A percentile compares a stretch with the other conserved stretches of the same genome.
Evolutionary conservation across 2,113 vertebrate genomes (phyloP).

Genomic region (Indicator maculatus): DNA sequence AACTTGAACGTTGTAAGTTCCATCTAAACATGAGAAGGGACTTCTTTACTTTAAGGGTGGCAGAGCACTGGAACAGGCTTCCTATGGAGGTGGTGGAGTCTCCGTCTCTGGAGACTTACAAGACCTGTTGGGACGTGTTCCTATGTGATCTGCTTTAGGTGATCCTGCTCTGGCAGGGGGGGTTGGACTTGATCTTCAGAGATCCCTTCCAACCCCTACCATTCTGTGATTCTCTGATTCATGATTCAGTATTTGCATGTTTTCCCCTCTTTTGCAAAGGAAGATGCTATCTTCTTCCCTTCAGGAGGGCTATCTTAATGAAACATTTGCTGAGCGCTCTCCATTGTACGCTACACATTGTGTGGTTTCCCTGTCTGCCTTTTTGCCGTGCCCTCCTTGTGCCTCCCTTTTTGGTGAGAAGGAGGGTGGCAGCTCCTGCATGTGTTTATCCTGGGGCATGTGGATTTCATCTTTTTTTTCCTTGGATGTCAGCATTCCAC

Average conservation of each 20-base stretch:
- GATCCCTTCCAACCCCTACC: too few relatives aligned
- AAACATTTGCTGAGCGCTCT: background rate
- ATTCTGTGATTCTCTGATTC: too few relatives aligned
- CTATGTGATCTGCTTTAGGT: too few relatives aligned
- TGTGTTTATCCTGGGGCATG: background rate
- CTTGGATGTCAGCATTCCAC: fast-evolving
- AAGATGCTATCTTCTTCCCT: background rate
- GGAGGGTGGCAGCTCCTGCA: background rate
- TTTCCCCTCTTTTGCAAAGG: background rate
- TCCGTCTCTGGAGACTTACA: too few relatives aligned
- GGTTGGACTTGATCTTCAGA: too few relatives aligned
- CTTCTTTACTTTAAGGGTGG: too few relatives aligned
- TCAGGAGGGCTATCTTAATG: background rate
- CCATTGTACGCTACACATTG: background rate
- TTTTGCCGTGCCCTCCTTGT: fast-evolving
- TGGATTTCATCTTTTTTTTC: background rate
- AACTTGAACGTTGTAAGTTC: too few relatives aligned
- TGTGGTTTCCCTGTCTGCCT: background rate
- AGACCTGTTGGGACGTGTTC: too few relatives aligned
- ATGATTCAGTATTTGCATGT: background rate
- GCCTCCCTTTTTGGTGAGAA: fast-evolving
- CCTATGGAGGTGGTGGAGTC: too few relatives aligned
- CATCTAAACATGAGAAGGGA: too few relatives aligned
- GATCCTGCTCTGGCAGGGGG: too few relatives aligned
- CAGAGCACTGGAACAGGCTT: too few relatives aligned